Conservation (phyloP, 1,140 invertebrate genomes). For the Pachypeltis micranthus region DNA sequence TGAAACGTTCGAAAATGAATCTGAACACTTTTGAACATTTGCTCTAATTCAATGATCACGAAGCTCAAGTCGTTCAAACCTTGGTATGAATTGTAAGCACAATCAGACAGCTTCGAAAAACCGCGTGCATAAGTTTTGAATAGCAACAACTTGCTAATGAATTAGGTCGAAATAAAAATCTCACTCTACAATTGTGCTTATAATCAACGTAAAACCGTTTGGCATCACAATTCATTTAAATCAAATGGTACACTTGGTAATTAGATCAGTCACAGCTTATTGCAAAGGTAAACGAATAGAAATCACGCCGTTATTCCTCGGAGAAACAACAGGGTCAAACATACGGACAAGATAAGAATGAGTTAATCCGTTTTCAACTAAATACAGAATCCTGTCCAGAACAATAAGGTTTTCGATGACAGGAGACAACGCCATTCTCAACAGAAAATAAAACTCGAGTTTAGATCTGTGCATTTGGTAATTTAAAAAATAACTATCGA, state of each 20-base stretch:
- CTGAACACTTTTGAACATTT: no score
- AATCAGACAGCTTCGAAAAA: no score
- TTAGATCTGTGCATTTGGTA: conserved; percentile 43
- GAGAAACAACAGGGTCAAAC: conserved; percentile 65
- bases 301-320: conserved; percentile 60
- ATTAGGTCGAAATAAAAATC: background rate
- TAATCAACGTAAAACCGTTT: background rate
- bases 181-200: no score
- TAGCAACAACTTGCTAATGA: background rate
- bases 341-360: conserved; percentile 54
- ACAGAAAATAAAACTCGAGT: conserved; percentile 66
- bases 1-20: no score
- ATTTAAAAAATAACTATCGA: conserved; percentile 37
- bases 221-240: background rate
- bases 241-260: background rate
- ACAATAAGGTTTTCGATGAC: conserved; percentile 73
- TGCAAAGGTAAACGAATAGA: conserved; percentile 31
- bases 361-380: conserved; percentile 52
- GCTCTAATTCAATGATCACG: no score
- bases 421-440: conserved; percentile 67
- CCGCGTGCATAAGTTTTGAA: background rate
- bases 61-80: no score
- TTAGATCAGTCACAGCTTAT: no score
- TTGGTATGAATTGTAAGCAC: no score
- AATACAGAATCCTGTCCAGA: conserved; percentile 68